These are phyloP conservation scores for Hirundichthys speculiger DNA, from an alignment of 2,113 vertebrate species.

Conservation along the genomic window DNA sequence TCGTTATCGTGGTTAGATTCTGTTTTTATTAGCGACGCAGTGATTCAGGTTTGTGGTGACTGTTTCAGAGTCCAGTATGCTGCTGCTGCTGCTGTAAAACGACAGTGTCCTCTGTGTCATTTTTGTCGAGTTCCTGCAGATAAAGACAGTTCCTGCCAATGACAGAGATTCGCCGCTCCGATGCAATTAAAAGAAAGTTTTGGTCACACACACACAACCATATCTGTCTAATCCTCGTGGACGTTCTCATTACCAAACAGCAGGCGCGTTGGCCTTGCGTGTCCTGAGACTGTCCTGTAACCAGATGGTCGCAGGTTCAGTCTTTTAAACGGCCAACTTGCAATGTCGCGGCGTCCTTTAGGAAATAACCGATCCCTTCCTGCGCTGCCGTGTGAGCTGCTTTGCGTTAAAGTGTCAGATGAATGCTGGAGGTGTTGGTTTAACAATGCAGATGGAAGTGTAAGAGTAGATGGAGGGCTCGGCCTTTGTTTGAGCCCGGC, in stretches of 20 bases:
- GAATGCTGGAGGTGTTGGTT: conserved; percentile 32
- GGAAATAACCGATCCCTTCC: conserved; percentile 32
- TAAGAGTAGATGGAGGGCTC: conserved; percentile 12
- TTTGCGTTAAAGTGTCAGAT: conserved; percentile 17
- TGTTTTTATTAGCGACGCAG: no score
- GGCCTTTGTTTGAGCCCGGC: conserved; percentile 28
- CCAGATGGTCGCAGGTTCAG: conserved; percentile 69
- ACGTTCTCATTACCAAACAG: conserved; percentile 63
- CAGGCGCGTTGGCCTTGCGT: conserved; percentile 50
- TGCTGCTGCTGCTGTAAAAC: no score
- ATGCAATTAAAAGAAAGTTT: conserved; percentile 29
- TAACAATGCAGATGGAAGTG: conserved; percentile 19
- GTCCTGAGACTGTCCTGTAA: conserved; percentile 43
- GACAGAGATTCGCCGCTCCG: conserved; percentile 4
- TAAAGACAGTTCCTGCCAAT: not conserved
- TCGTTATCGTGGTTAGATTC: no score
- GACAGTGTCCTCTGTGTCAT: not conserved
- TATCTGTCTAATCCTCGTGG: conserved; percentile 41
- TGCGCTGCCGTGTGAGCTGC: conserved; percentile 17
- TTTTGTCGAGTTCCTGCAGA: conserved; percentile 4
- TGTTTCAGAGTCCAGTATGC: no score
- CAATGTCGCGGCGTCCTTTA: conserved; percentile 68
- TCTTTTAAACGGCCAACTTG: conserved; percentile 49
- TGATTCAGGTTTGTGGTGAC: no score
- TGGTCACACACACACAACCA: conserved; percentile 15